phyloP scores from a whole-genome alignment of 2,113 vertebrate genomes.

The Vicugna pacos region DNA sequence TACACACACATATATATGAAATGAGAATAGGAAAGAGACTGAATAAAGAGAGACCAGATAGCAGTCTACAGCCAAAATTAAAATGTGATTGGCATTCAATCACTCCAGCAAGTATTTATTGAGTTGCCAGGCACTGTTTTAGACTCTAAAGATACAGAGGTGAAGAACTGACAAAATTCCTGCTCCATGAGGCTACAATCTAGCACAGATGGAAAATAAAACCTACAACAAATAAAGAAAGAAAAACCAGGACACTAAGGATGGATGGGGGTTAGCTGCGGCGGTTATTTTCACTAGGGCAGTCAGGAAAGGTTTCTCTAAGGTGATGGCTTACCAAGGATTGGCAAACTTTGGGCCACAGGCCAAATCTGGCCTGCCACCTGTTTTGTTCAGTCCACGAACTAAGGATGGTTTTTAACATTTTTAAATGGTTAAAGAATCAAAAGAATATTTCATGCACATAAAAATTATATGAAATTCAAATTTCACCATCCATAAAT shows the following conservation, averaged over 20 bases:
- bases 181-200: background rate
- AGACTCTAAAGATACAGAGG: background rate
- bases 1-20: background rate
- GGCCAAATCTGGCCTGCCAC: background rate
- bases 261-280: background rate
- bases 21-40: background rate
- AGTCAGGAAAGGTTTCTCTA: conserved; percentile 19
- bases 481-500: conserved; percentile 33
- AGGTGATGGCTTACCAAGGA: background rate
- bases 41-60: background rate
- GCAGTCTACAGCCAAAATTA: background rate
- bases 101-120: background rate
- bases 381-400: background rate
- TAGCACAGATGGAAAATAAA: background rate
- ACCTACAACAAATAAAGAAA: background rate
- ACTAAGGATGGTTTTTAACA: background rate
- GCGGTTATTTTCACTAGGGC: background rate
- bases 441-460: background rate
- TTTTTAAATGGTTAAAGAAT: conserved; percentile 42
- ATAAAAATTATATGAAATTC: background rate
- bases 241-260: background rate
- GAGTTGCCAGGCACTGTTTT: background rate
- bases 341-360: background rate
- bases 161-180: conserved; percentile 31
- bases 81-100: background rate